Percentiles rank a stretch among this genome's conserved stretches.
Evolutionary conservation across 2,888 invertebrate genomes (phyloP).

Genomic region (Tuta absoluta): DNA sequence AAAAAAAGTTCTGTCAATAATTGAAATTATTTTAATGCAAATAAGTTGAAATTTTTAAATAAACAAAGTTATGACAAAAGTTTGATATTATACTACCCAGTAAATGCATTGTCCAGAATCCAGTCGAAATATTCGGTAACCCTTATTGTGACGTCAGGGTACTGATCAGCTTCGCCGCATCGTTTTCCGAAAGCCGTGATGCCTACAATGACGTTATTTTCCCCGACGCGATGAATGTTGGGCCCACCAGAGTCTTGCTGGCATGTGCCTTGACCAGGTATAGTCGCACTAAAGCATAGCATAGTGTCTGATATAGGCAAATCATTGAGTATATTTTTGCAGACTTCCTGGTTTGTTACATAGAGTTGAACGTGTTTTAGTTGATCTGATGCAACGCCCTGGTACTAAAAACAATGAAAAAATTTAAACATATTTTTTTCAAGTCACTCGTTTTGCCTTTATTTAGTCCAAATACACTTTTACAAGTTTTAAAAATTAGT

Average conservation of each 20-base stretch:
- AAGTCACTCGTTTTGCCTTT: too few relatives aligned
- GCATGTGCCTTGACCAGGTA: background rate
- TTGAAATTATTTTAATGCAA: too few relatives aligned
- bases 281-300: background rate
- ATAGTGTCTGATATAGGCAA: background rate
- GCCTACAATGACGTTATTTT: background rate
- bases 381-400: background rate
- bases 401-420: background rate
- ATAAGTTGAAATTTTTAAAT: too few relatives aligned
- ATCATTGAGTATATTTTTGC: background rate
- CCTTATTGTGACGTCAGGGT: background rate
- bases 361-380: background rate
- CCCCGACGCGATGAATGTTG: background rate
- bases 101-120: background rate
- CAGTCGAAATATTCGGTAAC: background rate
- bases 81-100: too few relatives aligned
- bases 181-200: background rate
- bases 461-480: too few relatives aligned
- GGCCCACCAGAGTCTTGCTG: background rate
- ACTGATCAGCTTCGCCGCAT: background rate
- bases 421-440: too few relatives aligned
- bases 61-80: too few relatives aligned
- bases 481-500: too few relatives aligned
- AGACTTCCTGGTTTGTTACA: background rate
- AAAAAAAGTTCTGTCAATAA: too few relatives aligned